Conservation (phyloP, 2,113 vertebrate species). For the Salminus brasiliensis region DNA sequence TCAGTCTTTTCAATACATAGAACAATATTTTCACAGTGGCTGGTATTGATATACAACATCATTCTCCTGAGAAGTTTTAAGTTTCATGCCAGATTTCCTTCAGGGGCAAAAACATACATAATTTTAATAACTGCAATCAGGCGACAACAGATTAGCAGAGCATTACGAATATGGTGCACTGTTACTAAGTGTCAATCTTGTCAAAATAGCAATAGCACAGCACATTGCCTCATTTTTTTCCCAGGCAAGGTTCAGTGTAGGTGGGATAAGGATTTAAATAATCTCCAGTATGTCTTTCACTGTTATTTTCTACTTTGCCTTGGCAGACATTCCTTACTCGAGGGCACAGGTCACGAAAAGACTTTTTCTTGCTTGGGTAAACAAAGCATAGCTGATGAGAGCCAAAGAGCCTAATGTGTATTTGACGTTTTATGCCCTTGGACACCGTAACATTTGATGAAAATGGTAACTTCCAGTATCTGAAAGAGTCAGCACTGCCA, state of each 20-base stretch:
- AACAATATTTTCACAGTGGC: neutral
- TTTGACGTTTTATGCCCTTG: neutral
- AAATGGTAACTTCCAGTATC: neutral
- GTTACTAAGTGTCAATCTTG: too few species aligned
- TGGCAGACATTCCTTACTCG: conserved; percentile 17
- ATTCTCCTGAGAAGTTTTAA: neutral
- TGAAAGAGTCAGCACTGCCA: too few species aligned
- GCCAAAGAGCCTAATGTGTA: neutral
- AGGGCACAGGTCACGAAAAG: conserved; percentile 6
- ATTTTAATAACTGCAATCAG: neutral
- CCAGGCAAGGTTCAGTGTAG: neutral
- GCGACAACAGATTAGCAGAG: neutral
- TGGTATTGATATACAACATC: neutral
- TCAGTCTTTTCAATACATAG: neutral
- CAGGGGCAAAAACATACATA: neutral
- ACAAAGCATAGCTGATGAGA: conserved; percentile 15
- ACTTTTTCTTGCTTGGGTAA: conserved; percentile 14
- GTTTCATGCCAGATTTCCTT: neutral
- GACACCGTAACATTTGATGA: too few species aligned
- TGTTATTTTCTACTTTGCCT: neutral
- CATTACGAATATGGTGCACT: too few species aligned
- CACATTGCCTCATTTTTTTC: neutral
- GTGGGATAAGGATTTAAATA: too few species aligned
- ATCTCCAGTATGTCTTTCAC: too few species aligned
- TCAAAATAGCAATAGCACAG: neutral